Percentiles rank a stretch among this genome's conserved stretches.
Conservation (phyloP, 2,797 vertebrate species). For the Halcyon leucocephala region DNA sequence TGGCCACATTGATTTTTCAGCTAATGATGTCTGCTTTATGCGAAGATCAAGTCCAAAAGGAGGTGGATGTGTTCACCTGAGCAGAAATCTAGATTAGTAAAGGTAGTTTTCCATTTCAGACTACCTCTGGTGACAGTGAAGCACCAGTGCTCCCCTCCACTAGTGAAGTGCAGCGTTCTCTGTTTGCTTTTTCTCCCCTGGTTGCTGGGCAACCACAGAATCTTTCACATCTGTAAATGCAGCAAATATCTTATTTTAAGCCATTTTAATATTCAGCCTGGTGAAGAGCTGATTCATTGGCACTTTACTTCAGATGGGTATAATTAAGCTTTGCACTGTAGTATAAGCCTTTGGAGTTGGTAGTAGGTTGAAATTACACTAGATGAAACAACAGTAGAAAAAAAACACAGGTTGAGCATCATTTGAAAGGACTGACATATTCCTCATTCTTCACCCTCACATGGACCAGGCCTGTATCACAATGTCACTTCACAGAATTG, state of each 20-base stretch:
- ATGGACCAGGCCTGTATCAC: background rate
- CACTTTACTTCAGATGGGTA: conserved; percentile 48
- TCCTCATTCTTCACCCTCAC: background rate
- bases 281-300: conserved; percentile 68
- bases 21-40: background rate
- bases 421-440: background rate
- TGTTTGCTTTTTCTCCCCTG: conserved; percentile 16
- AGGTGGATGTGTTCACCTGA: background rate
- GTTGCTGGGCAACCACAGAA: conserved; percentile 79
- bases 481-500: background rate
- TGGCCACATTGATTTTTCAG: rapidly evolving
- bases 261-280: conserved; percentile 53
- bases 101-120: background rate
- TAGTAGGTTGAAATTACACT: conserved; percentile 4
- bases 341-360: background rate
- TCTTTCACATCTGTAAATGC: conserved; percentile 63
- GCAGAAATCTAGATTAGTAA: background rate
- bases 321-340: conserved; percentile 59
- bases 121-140: background rate
- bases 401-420: background rate
- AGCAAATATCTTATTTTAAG: conserved; percentile 63
- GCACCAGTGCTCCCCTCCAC: background rate
- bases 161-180: background rate
- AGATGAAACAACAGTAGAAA: background rate
- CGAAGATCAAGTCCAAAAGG: background rate